Conservation (phyloP, 2,888 invertebrate species). For the Calephelis perditalis region DNA sequence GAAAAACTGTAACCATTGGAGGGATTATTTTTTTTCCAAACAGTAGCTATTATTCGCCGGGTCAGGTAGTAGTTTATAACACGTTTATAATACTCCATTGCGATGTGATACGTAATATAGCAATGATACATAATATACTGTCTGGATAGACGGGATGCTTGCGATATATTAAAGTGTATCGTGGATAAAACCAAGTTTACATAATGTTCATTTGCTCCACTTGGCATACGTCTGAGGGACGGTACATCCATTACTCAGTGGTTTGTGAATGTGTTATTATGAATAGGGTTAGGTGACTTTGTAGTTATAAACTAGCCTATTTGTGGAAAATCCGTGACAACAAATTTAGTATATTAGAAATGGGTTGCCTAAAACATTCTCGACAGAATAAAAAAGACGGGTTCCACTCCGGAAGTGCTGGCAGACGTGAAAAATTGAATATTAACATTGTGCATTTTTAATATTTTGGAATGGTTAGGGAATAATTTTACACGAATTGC, state of each 20-base stretch:
- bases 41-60: too few relatives aligned
- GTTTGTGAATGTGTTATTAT: not conserved
- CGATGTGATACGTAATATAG: not conserved
- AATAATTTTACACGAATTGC: too few relatives aligned
- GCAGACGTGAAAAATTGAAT: too few relatives aligned
- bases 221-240: slow-evolving; percentile 1
- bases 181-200: slow-evolving; percentile 13
- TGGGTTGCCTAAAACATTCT: too few relatives aligned
- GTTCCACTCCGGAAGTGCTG: too few relatives aligned
- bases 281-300: not conserved
- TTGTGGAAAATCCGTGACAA: not conserved
- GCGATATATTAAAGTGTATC: slow-evolving; percentile 12
- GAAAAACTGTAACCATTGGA: too few relatives aligned
- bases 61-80: too few relatives aligned
- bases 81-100: not conserved
- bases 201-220: slow-evolving; percentile 6
- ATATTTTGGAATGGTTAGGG: too few relatives aligned
- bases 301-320: not conserved
- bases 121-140: not conserved
- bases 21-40: too few relatives aligned
- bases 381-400: too few relatives aligned
- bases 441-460: too few relatives aligned
- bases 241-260: not conserved
- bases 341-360: too few relatives aligned
- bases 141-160: slow-evolving; percentile 10